Base-by-base conservation (phyloP, 2,888 invertebrate genomes). In the Yponomeuta sedellus region DNA sequence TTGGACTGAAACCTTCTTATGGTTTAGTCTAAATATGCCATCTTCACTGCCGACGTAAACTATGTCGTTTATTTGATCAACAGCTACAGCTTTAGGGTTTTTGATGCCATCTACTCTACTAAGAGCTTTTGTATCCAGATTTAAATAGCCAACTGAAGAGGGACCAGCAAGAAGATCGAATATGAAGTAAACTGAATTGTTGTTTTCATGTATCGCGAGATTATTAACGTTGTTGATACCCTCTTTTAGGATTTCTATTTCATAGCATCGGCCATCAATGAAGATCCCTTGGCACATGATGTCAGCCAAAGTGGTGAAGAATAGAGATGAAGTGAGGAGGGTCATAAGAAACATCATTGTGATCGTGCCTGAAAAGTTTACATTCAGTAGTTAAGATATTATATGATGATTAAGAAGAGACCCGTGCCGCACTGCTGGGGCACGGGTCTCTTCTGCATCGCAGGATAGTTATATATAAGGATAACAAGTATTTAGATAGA, bases 151-250 rank as follows among this genome's bases (percentile, higher is more conserved):
- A 0, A 88, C 67, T 0, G 69, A 74, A 0, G 82, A 78, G 0
- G 70, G 66, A 28, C 66, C 70, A 0, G 78, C 73, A n/a, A 84
- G 69, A 66, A 84, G 82, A 52, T 86, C 85, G 63, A 81, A 88
- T 0, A 84, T 86, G 66, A 90, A 90, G 63, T 88, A 90, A 0
- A 86, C 39, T 0, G 78, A 82, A 56, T 88, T 83, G 10, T 89
- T 87, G 40, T 84, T 81, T 2, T 76, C 73, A 20, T 85, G 86
- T 1, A 81, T 70, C 0, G 74, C 78, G 6, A 90, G 66, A 68
- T 84, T 79, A 8, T 85, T 82, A 10, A 88, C 70, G 34, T 76
- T 77, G 67, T 80, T 85, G 1, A 90, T 67, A 0, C 89, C 90
- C 69, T 88, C 88, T 65, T 86, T 88, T 3, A 89, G 65, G 2